A percentile compares a stretch with the other conserved stretches of the same genome.
Evolutionary conservation across 53 echinoderm and acorn worm genomes (phyloP).

Genomic region (Zoroaster sp.): DNA sequence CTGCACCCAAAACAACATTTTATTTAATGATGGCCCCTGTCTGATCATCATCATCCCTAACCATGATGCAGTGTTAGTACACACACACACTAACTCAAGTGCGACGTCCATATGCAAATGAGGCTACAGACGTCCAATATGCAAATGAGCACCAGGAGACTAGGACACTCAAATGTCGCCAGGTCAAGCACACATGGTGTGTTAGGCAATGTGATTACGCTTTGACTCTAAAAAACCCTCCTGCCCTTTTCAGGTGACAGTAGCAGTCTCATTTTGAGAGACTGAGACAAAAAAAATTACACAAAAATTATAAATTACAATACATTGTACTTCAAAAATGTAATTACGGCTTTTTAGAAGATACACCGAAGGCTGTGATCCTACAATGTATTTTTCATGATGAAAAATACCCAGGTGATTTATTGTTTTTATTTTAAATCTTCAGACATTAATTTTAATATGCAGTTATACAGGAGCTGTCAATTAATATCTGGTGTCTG

Average conservation of each 20-base stretch:
- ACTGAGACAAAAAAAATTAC: no score
- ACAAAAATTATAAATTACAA: no score
- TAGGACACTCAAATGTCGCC: background rate
- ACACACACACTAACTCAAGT: constrained; percentile 31
- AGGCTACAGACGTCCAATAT: constrained; percentile 26
- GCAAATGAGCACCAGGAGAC: constrained; percentile 9
- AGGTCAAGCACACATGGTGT: constrained; percentile 2
- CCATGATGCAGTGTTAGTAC: background rate
- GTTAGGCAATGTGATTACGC: constrained; percentile 28
- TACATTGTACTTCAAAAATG: no score
- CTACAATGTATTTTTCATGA: no score
- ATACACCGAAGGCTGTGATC: no score
- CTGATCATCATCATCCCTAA: background rate
- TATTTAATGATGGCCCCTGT: background rate
- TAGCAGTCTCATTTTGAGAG: background rate
- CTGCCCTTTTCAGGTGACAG: constrained; percentile 27
- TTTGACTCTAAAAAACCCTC: background rate
- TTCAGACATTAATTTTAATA: no score
- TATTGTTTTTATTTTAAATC: no score
- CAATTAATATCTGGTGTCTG: no score
- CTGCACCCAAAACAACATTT: background rate
- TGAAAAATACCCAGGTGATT: no score
- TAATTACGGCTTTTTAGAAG: no score
- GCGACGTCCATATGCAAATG: constrained; percentile 14
- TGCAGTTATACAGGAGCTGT: no score